A percentile compares a stretch with the other conserved stretches of the same genome.
These are phyloP conservation scores for Serranus cabrilla DNA, from an alignment of 2,797 vertebrate genomes.

Conservation along the genomic window DNA sequence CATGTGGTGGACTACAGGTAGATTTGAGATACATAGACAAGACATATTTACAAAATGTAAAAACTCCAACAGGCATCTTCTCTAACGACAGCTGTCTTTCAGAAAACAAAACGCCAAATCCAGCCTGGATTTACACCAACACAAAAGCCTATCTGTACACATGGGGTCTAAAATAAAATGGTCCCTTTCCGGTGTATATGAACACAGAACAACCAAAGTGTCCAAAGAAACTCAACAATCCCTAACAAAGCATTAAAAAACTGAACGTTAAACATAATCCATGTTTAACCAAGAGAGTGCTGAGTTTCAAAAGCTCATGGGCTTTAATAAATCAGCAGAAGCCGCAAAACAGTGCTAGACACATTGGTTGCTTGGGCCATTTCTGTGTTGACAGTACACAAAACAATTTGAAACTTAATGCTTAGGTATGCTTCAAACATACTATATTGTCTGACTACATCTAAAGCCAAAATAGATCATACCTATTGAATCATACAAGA, in stretches of 20 bases:
- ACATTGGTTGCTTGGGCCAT: background rate
- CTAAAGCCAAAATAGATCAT: background rate
- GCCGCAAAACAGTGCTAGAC: background rate
- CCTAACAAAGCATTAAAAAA: background rate
- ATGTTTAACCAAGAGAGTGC: background rate
- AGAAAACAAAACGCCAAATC: background rate
- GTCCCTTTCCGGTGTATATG: background rate
- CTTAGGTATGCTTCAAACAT: background rate
- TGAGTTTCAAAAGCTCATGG: background rate
- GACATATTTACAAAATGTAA: background rate
- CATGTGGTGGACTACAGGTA: background rate
- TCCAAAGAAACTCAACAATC: conserved; percentile 3
- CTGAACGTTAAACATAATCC: background rate
- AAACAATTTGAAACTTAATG: background rate
- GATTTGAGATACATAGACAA: conserved; percentile 9
- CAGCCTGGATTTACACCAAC: conserved; percentile 25
- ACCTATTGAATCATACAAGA: conserved; percentile 2
- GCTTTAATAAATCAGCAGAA: conserved; percentile 11
- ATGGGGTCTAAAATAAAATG: background rate
- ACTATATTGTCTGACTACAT: background rate
- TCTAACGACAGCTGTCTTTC: background rate
- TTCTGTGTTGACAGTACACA: conserved; percentile 11
- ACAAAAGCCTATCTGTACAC: background rate
- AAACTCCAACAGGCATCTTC: conserved; percentile 7
- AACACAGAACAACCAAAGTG: background rate